These are phyloP conservation scores for Aphodius sticticus DNA, from an alignment of 2,888 invertebrate genomes.

Conservation along the genomic window DNA sequence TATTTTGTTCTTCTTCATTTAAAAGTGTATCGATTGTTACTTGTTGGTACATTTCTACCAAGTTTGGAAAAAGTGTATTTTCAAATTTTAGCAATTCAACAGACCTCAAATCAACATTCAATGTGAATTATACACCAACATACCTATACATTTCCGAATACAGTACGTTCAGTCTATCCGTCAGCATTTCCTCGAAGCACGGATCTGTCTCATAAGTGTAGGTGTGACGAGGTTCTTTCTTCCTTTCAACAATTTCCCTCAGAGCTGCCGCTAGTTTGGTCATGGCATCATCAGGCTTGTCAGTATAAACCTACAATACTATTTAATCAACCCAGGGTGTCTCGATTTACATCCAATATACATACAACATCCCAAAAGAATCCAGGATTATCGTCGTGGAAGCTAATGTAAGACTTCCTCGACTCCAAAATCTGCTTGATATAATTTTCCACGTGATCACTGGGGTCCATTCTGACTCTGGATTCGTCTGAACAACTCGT, in stretches of 20 bases:
- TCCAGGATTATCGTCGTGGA: slow-evolving; percentile 54
- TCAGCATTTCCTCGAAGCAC: slow-evolving; percentile 39
- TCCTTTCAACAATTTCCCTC: slow-evolving; percentile 35
- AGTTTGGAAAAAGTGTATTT: no score
- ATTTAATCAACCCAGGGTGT: background rate
- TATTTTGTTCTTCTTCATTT: no score
- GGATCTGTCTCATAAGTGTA: slow-evolving; percentile 36
- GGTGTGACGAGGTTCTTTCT: slow-evolving; percentile 22
- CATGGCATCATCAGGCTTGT: slow-evolving; percentile 43
- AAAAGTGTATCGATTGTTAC: no score
- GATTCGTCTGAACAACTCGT: background rate
- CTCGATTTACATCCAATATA: background rate
- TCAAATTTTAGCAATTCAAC: no score
- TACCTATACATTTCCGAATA: slow-evolving; percentile 38
- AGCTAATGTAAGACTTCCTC: slow-evolving; percentile 43
- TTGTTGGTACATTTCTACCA: no score
- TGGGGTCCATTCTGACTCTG: slow-evolving; percentile 8
- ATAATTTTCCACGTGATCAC: slow-evolving; percentile 26
- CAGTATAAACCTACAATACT: slow-evolving; percentile 48
- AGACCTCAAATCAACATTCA: no score
- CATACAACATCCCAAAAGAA: slow-evolving; percentile 48
- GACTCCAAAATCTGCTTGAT: slow-evolving; percentile 19
- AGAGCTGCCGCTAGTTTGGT: slow-evolving; percentile 43
- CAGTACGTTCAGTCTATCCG: slow-evolving; percentile 37
- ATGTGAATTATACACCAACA: background rate